Conservation (phyloP, 2,797 vertebrate species). For the Gymnopithys bicolor region DNA sequence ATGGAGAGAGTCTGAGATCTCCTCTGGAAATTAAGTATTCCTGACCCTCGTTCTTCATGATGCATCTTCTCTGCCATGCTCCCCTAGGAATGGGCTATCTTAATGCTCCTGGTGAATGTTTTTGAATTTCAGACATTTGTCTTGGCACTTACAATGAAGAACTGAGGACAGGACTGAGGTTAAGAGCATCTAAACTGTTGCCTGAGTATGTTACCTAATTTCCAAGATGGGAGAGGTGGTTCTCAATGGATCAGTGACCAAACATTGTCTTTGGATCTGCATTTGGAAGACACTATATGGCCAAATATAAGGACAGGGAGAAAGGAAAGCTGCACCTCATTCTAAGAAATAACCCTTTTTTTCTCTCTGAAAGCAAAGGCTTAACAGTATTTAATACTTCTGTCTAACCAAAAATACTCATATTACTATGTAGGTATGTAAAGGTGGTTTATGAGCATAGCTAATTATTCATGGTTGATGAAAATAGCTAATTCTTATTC, state of each 20-base stretch:
- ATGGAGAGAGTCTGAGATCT: neutral
- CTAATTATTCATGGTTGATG: neutral
- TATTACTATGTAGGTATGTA: neutral
- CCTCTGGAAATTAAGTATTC: neutral
- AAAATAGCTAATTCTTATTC: neutral
- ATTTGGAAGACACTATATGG: neutral
- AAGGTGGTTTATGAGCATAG: neutral
- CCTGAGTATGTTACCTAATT: neutral
- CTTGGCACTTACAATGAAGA: neutral
- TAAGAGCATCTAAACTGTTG: neutral
- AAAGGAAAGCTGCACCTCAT: neutral
- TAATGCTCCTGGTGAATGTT: neutral
- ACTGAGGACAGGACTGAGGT: neutral
- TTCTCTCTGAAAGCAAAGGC: neutral
- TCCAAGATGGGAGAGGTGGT: fast-evolving
- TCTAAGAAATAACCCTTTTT: neutral
- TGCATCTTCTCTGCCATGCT: neutral
- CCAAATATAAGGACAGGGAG: neutral
- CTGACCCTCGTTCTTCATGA: neutral
- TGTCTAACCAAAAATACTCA: neutral
- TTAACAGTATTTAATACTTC: neutral
- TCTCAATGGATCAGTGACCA: neutral
- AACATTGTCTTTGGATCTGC: neutral
- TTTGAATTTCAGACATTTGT: neutral
- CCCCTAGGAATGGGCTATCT: neutral